Percentiles rank a stretch among this genome's conserved stretches.
Evolutionary conservation across 64 coral and sea anemone genomes (phyloP).

Genomic region (Dendronephthya gigantea): DNA sequence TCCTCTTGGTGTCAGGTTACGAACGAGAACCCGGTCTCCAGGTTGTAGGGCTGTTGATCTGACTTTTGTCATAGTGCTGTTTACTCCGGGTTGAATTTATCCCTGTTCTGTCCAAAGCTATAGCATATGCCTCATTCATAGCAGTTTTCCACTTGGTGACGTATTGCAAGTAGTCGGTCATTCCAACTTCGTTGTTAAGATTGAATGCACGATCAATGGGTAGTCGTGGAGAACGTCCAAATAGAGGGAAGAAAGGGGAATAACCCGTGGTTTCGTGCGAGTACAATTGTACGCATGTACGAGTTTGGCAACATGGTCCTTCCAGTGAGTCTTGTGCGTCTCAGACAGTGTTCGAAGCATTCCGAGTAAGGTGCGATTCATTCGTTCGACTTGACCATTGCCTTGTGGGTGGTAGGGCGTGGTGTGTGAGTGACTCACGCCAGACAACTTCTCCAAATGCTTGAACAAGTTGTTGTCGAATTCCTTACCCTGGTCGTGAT

Average conservation of each 20-base stretch:
- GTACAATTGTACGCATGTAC: background rate
- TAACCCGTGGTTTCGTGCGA: background rate
- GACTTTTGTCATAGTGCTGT: background rate
- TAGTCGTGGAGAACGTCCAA: constrained; percentile 5
- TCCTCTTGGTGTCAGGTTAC: background rate
- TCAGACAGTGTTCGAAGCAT: background rate
- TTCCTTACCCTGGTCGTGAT: no score
- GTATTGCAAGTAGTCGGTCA: background rate
- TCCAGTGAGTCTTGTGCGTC: background rate
- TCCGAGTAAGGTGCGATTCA: background rate
- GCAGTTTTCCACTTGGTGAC: background rate
- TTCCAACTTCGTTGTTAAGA: background rate
- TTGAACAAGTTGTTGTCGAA: no score
- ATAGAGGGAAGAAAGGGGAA: background rate
- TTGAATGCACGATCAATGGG: background rate
- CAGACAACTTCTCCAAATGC: no score
- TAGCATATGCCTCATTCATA: background rate
- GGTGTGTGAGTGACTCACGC: no score
- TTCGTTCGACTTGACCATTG: no score
- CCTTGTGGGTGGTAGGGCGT: no score
- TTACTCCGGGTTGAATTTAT: background rate
- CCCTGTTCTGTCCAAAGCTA: background rate
- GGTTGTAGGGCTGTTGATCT: background rate
- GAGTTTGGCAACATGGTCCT: no score
- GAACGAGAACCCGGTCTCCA: background rate